phyloP scores from a whole-genome alignment of 2,888 invertebrate species.

The Brenthis hecate region DNA sequence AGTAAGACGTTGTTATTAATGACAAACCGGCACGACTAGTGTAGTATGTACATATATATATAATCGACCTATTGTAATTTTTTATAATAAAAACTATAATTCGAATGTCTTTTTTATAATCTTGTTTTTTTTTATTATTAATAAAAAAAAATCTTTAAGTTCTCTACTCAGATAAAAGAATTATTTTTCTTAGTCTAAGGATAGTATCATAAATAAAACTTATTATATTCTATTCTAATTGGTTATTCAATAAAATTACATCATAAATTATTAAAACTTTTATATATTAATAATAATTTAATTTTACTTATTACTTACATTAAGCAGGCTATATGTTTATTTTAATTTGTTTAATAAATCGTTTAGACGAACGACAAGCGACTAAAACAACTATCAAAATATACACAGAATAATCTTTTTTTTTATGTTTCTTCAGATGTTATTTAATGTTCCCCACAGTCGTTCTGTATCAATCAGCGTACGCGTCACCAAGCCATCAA shows the following conservation, averaged over 20 bases:
- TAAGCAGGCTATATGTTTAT: neutral
- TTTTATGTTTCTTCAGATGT: slow-evolving; percentile 1
- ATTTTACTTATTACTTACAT: too few species aligned
- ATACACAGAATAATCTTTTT: slow-evolving; percentile 1
- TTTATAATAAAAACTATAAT: neutral
- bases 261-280: too few species aligned
- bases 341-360: too few species aligned
- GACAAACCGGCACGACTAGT: slow-evolving; percentile 14
- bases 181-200: too few species aligned
- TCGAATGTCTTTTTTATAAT: neutral
- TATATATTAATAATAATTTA: too few species aligned
- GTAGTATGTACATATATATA: neutral
- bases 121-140: too few species aligned
- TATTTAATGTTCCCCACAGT: slow-evolving; percentile 13
- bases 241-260: too few species aligned
- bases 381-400: slow-evolving; percentile 1
- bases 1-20: slow-evolving; percentile 30
- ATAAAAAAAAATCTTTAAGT: too few species aligned
- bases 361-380: neutral
- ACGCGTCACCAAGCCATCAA: slow-evolving; percentile 37
- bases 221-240: too few species aligned
- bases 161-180: too few species aligned
- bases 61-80: slow-evolving; percentile 5
- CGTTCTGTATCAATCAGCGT: slow-evolving; percentile 33
- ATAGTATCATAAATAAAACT: too few species aligned